Conservation (phyloP, 1,140 invertebrate species). For the Camponotus pennsylvanicus region DNA sequence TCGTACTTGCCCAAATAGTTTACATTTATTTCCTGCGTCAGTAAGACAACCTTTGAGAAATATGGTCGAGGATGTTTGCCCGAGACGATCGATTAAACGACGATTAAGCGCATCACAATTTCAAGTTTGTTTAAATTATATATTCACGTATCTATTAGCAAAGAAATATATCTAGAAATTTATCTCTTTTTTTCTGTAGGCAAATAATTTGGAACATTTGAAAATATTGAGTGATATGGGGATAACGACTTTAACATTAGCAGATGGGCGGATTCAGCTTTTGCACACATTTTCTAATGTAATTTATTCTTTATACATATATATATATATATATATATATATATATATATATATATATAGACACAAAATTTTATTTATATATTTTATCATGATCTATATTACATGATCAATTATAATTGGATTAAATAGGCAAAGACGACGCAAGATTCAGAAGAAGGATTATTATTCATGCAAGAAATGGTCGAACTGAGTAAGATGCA, state of each 20-base stretch:
- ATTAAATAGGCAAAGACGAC: slow-evolving; percentile 91
- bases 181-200: slow-evolving; percentile 82
- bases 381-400: slow-evolving; percentile 2
- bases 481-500: slow-evolving; percentile 94
- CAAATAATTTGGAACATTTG: slow-evolving; percentile 96
- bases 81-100: slow-evolving; percentile 87
- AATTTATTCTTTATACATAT: slow-evolving; percentile 79
- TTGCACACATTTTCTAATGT: slow-evolving; percentile 94
- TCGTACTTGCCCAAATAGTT: slow-evolving; percentile 94
- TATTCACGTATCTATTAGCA: not conserved
- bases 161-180: slow-evolving; percentile 9
- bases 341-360: no score
- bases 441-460: slow-evolving; percentile 96
- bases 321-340: not conserved
- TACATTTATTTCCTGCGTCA: slow-evolving; percentile 93
- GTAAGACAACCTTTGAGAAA: slow-evolving; percentile 93
- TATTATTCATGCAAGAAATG: slow-evolving; percentile 99
- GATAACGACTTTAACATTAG: slow-evolving; percentile 95
- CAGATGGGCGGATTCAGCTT: slow-evolving; percentile 96
- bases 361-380: not conserved
- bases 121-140: slow-evolving; percentile 83
- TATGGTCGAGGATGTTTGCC: slow-evolving; percentile 94
- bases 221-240: slow-evolving; percentile 96
- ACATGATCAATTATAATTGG: not conserved
- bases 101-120: slow-evolving; percentile 92